Evolutionary conservation across 2,888 invertebrate genomes (phyloP), one percentile per base, ranked within the genome.

Genomic region (Erebia ligea): DNA sequence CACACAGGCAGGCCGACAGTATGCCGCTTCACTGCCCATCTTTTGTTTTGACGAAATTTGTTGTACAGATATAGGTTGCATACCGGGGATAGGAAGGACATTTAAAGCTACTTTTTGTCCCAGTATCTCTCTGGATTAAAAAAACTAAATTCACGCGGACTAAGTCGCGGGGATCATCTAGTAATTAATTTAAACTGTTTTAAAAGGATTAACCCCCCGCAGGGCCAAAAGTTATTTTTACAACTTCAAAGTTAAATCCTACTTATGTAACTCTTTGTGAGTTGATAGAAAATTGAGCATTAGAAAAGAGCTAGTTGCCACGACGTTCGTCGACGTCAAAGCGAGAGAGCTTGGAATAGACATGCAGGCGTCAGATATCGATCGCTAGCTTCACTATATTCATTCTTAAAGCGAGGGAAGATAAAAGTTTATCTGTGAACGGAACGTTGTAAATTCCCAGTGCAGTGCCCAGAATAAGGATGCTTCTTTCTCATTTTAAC

Each of bases 241-340:
- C 13, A 3, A 4, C 2, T 21, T 58, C 8, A 57, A 57, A 21
- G 11, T 52, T 56, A 56, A 21, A 13, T 45, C 45, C 11, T 56
- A 25, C 40, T 42, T 59, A 42, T 42, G 40, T 17, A 59, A 42
- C 4, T 13, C 48, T 62, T 48, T 25, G 15, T 45, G 45, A 2
- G 21, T 48, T 45, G 45, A 21, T 48, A 48, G 48, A 45, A 62
- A 19, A 62, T 62, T 62, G 48, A 62, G 48, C 48, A 62, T 62
- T 62, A 2, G 15, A 21, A 48, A 17, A 45, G 62, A 13, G 21
- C 45, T 62, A 19, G 42, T 42, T 61, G 45, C 42, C 21, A 45
- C 61, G 21, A 62, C 13, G 62, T 62, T 48, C 45, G 21, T 62
- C 62, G 48, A 62, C 45, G 21, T 62, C 62, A 62, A 62, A 62